Evolutionary conservation across 2,797 vertebrate genomes (phyloP).

Genomic region (Chrysocyon brachyurus): DNA sequence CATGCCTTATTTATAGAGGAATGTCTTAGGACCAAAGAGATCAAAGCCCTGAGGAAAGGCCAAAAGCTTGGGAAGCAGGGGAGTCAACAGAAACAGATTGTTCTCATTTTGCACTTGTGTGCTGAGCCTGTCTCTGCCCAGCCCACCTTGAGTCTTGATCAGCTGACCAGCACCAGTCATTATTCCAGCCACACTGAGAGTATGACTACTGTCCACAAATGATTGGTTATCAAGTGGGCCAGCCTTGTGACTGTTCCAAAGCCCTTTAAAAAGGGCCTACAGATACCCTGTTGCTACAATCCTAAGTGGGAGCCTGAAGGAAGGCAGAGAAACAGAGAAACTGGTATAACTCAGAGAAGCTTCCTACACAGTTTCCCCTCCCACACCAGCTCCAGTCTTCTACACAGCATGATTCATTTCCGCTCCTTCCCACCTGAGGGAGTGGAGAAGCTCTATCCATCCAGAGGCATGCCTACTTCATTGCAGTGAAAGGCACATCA

Average conservation of each 20-base stretch:
- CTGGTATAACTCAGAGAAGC: neutral
- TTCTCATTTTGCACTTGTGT: neutral
- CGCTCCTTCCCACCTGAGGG: neutral
- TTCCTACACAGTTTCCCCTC: conserved; percentile 15
- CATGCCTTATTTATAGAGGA: neutral
- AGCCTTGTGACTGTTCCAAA: neutral
- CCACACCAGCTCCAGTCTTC: neutral
- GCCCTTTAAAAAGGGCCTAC: neutral
- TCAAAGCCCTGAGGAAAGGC: neutral
- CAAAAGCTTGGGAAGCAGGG: neutral
- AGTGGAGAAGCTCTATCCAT: neutral
- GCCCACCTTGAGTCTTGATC: neutral
- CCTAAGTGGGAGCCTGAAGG: neutral
- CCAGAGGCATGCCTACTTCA: neutral
- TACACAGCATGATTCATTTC: conserved; percentile 63
- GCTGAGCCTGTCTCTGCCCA: neutral
- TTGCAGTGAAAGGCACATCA: neutral
- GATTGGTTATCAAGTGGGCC: neutral
- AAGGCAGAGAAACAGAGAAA: neutral
- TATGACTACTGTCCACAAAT: neutral
- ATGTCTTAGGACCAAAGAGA: neutral
- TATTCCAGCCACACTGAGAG: neutral
- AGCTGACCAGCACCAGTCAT: neutral
- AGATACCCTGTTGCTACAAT: neutral
- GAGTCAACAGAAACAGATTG: neutral